Evolutionary conservation across 1,140 invertebrate species (phyloP).

Genomic region (Kradibia gibbosae): DNA sequence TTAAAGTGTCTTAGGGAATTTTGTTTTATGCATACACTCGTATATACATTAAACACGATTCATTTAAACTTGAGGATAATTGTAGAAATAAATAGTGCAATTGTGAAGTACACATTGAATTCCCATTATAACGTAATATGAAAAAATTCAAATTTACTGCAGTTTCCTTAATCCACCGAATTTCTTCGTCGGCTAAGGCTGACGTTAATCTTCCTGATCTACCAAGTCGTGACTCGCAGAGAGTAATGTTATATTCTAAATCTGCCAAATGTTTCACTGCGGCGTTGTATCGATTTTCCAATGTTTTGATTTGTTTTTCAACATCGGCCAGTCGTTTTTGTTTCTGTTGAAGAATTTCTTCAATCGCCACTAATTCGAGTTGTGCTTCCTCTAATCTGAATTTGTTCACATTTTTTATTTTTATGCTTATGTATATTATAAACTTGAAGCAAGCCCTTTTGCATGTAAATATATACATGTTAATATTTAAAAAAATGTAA

Average conservation of each 20-base stretch:
- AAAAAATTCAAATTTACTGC: conserved; percentile 71
- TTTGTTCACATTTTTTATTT: too few relatives aligned
- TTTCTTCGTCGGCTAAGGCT: conserved; percentile 87
- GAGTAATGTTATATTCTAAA: conserved; percentile 78
- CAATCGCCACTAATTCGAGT: conserved; percentile 81
- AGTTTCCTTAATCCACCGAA: conserved; percentile 85
- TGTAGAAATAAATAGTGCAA: too few relatives aligned
- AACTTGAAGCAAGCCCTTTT: too few relatives aligned
- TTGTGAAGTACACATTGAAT: too few relatives aligned
- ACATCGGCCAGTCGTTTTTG: conserved; percentile 83
- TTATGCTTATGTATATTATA: too few relatives aligned
- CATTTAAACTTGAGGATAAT: too few relatives aligned
- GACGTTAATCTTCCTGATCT: conserved; percentile 87
- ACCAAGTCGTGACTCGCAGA: conserved; percentile 84
- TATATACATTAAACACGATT: too few relatives aligned
- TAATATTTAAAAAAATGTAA: too few relatives aligned
- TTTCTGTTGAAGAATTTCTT: conserved; percentile 84
- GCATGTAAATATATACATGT: too few relatives aligned
- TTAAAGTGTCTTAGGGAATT: too few relatives aligned
- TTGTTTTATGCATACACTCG: too few relatives aligned
- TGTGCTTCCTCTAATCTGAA: conserved; percentile 81
- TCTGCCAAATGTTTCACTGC: conserved; percentile 75
- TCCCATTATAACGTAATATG: background rate
- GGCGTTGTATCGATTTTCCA: conserved; percentile 79
- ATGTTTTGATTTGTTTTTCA: conserved; percentile 78